Percentiles rank a stretch among this genome's conserved stretches.
phyloP scores from a whole-genome alignment of 1,140 invertebrate genomes.

The Drosophila subpulchrella region DNA sequence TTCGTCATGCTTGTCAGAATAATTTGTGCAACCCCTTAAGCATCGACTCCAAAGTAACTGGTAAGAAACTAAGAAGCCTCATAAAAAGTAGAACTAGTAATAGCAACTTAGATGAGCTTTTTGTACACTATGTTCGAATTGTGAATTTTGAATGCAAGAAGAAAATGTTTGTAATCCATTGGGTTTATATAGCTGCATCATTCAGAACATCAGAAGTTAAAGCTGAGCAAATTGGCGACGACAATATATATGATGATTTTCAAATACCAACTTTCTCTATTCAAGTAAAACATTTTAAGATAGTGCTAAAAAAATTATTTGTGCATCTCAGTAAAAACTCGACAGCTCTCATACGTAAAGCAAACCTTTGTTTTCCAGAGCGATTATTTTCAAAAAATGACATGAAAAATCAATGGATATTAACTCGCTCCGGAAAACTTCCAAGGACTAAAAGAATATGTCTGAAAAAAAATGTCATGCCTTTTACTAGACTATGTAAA shows the following conservation, averaged over 20 bases:
- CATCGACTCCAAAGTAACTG: slow-evolving; percentile 6
- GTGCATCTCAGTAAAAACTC: not conserved
- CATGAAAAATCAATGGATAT: slow-evolving; percentile 57
- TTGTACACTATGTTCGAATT: slow-evolving; percentile 64
- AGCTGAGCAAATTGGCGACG: slow-evolving; percentile 40
- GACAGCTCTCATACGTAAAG: slow-evolving; percentile 39
- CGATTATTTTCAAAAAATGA: not conserved
- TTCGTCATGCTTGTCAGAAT: not conserved
- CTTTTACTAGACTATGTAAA: slow-evolving; percentile 50
- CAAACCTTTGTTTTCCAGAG: slow-evolving; percentile 74
- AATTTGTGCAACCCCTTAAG: slow-evolving; percentile 14
- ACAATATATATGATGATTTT: slow-evolving; percentile 4
- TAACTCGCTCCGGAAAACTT: slow-evolving; percentile 35
- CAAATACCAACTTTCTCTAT: not conserved
- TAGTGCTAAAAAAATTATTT: slow-evolving; percentile 25
- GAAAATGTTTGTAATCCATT: not conserved
- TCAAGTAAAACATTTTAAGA: slow-evolving; percentile 2
- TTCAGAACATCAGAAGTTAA: slow-evolving; percentile 37
- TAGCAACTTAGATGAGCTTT: slow-evolving; percentile 17
- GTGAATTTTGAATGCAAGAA: slow-evolving; percentile 44
- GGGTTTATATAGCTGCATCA: slow-evolving; percentile 49
- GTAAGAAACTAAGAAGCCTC: slow-evolving; percentile 12
- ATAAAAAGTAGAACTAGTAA: not conserved
- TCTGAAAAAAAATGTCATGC: slow-evolving; percentile 63
- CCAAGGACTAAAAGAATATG: slow-evolving; percentile 58